phyloP scores from a whole-genome alignment of 2,113 vertebrate species.

The Periophthalmus modestus region DNA sequence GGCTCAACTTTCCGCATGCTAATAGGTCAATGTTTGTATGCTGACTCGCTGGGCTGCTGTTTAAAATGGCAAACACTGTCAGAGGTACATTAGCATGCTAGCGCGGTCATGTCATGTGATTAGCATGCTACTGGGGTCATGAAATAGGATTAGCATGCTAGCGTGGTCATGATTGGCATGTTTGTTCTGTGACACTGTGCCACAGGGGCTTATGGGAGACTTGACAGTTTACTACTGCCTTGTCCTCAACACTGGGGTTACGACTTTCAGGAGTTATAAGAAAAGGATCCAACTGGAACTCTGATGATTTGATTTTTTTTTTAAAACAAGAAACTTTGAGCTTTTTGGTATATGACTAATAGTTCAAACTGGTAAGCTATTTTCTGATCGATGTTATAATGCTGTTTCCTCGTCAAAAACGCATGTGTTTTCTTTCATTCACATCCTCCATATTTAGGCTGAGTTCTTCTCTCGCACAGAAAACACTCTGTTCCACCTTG shows the following conservation, averaged over 20 bases:
- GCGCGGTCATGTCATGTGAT: not conserved
- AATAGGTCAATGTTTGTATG: conserved; percentile 9
- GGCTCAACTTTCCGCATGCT: not conserved
- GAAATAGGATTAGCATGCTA: not conserved
- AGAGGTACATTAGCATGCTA: not conserved
- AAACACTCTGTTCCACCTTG: no score
- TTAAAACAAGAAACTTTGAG: not conserved
- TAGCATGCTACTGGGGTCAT: not conserved
- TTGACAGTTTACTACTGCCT: not conserved
- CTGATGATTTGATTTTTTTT: not conserved
- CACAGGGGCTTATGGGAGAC: not conserved
- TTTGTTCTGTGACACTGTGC: not conserved
- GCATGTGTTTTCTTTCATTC: no score
- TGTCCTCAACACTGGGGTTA: not conserved
- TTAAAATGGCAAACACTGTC: not conserved
- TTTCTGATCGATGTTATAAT: no score
- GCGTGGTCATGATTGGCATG: not conserved
- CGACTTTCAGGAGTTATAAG: conserved; percentile 13
- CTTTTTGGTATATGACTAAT: no score
- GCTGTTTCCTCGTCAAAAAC: no score
- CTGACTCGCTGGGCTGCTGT: not conserved
- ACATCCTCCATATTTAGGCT: no score
- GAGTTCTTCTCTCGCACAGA: no score
- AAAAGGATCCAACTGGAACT: conserved; percentile 27
- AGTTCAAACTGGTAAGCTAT: no score